A percentile compares a stretch with the other conserved stretches of the same genome.
These are phyloP conservation scores for Spinibarbus caldwelli DNA, from an alignment of 2,797 vertebrate genomes.

Conservation along the genomic window DNA sequence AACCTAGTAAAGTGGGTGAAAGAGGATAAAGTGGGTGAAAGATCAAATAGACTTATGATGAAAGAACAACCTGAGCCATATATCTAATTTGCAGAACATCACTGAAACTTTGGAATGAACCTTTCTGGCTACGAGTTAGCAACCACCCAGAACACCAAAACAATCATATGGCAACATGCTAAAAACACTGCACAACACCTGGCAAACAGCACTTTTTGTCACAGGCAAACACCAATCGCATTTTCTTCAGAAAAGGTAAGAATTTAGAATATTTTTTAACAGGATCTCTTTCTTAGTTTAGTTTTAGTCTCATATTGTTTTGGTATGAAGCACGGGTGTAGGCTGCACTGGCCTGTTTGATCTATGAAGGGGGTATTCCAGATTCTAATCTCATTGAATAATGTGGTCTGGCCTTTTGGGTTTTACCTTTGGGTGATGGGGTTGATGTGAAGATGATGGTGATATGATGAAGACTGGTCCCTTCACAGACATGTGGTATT, in stretches of 20 bases:
- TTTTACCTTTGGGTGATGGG: not conserved
- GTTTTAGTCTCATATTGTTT: constrained; percentile 60
- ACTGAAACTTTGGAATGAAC: not conserved
- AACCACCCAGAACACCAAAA: not conserved
- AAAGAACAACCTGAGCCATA: not conserved
- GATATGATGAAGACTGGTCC: constrained; percentile 13
- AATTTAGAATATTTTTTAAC: not conserved
- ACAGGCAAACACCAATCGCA: not conserved
- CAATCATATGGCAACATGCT: not conserved
- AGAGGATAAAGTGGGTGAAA: not conserved
- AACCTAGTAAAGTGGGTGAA: not conserved
- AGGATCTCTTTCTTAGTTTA: not conserved
- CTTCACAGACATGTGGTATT: constrained; percentile 7
- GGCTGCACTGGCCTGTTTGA: constrained; percentile 10
- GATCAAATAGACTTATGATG: not conserved
- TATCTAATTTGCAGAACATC: not conserved
- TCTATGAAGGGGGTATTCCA: constrained; percentile 37
- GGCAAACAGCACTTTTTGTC: not conserved
- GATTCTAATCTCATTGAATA: constrained; percentile 36
- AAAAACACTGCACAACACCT: not conserved
- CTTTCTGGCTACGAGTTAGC: not conserved
- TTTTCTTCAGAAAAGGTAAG: not conserved
- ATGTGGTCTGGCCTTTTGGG: constrained; percentile 40
- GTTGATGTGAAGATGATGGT: constrained; percentile 36
- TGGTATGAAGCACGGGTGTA: constrained; percentile 61